Base-by-base conservation (phyloP, 2,888 invertebrate genomes). In the Zeuzera pyrina region DNA sequence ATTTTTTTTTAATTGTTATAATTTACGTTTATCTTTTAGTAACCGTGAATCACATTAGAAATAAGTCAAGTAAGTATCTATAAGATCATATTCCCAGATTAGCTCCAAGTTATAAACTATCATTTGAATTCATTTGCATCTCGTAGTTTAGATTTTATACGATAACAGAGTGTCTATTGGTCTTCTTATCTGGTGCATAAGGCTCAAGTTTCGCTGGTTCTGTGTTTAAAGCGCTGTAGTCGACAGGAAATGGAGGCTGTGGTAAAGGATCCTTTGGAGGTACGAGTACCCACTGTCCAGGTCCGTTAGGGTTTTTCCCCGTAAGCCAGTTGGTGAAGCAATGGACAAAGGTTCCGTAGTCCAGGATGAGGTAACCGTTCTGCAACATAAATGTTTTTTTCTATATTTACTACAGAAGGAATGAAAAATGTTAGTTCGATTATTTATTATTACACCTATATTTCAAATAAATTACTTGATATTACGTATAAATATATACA, bases 261-360 rank as follows among this genome's bases (percentile, higher is more conserved):
- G 84, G 85, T 7, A 84, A 59, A 12, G 85, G 69, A 43, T 76
- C 84, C 44, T 85, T 85, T 2, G 87, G 79, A 3, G 87, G 86
- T 11, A 91, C 91, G 15, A 91, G 85, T 29, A 91, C 85, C 84
- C 88, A 90, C 50, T 91, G 90, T 1, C 91, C 91, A 0, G 91
- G 90, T 1, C 91, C 91, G 56, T 91, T 91, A 3, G 91, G 91
- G 49, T 89, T 88, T 56, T 89, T 87, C 3, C 90, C 91, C 64
- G 91, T 85, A 42, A 91, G 73, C 84, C 90, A 91, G 66, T 91
- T 91, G 27, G 90, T 87, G 64, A 90, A 91, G 61, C 89, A 89
- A 51, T 90, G 85, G 37, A 89, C 86, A 74, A 87, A 91, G n/a
- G 89, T 87, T 15, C 85, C 81, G 68, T 87, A 90, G 54, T 87